Evolutionary conservation across 2,113 vertebrate genomes (phyloP), one percentile per base, ranked within the genome.

Genomic region (Leucopternis melanops): DNA sequence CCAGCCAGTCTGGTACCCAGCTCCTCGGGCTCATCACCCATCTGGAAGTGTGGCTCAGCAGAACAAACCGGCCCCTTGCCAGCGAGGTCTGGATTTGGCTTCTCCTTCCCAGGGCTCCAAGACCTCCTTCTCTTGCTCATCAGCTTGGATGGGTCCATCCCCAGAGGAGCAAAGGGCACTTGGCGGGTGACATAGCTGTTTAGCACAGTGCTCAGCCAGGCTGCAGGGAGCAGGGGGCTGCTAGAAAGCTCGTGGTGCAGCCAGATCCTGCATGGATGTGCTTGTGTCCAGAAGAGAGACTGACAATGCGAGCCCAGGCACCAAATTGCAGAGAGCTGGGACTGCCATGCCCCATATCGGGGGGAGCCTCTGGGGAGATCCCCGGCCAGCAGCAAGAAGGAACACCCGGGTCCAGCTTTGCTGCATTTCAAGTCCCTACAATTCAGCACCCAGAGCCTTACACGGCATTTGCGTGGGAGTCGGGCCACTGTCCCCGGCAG

Each of bases 311-410:
- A 69, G 25, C 9, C 67, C 17, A 10, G 49, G 49, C 34, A 52
- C 49, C 38, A 10, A 70, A n/a, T 47, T 1, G 0, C 21, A 8
- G 27, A 27, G 58, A 34, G 42, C 49, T 23, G 32, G 42, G 19
- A 15, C 21, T 13, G 57, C 62, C 26, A 0, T 23, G 44, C 25
- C 49, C 34, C 3, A 0, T 4, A 1, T 4, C 2, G 2, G 8
- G 20, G 75, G 50, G 17, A 29, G 42, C 32, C 62, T 17, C 21
- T 7, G 2, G 11, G 22, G 18, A 44, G 7, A 26, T 31, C 17
- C 42, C 42, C 3, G 0, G 34, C 74, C 54, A 13, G 29, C 4
- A 3, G 29, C 4, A 3, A 52, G 36, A 17, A 25, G n/a, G 23
- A 83, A 22, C 55, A 11, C 57, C 10, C 2, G 0, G 47, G 9